A percentile compares a stretch with the other conserved stretches of the same genome.
Evolutionary conservation across 2,888 invertebrate species (phyloP).

Genomic region (Strigamia transsilvanica): DNA sequence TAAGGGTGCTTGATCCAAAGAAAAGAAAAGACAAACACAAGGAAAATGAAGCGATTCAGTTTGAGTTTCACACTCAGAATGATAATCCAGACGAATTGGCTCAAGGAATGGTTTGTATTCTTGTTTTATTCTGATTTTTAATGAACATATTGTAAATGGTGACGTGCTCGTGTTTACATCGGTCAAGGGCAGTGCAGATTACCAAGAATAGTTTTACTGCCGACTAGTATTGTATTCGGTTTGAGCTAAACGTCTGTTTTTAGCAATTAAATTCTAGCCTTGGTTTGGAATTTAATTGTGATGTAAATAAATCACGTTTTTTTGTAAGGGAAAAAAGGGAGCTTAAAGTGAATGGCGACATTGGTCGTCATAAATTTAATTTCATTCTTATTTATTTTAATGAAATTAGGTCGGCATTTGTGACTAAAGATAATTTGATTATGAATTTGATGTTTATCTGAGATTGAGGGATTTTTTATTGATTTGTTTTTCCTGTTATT

Average conservation of each 20-base stretch:
- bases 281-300: too few species aligned
- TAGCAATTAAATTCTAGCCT: constrained; percentile 1
- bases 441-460: neutral
- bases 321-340: too few species aligned
- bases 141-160: neutral
- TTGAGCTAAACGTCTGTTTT: neutral
- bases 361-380: too few species aligned
- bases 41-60: constrained; percentile 99
- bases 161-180: neutral
- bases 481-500: too few species aligned
- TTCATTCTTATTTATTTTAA: too few species aligned
- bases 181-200: neutral
- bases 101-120: constrained; percentile 80
- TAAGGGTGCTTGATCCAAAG: constrained; percentile 95
- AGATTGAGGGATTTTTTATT: neutral
- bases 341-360: too few species aligned
- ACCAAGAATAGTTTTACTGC: constrained; percentile 1
- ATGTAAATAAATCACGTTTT: too few species aligned
- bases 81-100: constrained; percentile 95
- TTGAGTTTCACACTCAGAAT: constrained; percentile 90
- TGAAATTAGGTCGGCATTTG: too few species aligned
- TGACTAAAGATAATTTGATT: neutral
- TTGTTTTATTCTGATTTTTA: neutral
- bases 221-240: neutral
- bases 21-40: constrained; percentile 97